Evolutionary conservation across 2,113 vertebrate genomes (phyloP).

Genomic region (Sylvilagus bachmani): DNA sequence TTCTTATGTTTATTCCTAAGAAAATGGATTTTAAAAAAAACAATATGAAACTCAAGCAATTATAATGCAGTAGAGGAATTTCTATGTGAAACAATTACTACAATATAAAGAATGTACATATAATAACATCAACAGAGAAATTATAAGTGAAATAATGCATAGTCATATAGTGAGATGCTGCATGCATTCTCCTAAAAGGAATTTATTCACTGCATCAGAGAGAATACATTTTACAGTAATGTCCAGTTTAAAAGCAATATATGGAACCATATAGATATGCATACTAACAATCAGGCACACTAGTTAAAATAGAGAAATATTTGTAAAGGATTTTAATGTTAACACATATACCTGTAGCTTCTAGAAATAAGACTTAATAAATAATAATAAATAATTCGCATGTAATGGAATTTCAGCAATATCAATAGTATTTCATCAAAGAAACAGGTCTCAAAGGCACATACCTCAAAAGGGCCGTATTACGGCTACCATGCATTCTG

Average conservation of each 20-base stretch:
- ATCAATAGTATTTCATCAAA: conserved; percentile 3
- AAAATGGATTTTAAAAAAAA: not conserved
- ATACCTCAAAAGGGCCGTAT: not conserved
- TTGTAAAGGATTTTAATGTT: not conserved
- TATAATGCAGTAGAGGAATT: not conserved
- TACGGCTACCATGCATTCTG: not conserved
- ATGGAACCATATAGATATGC: not conserved
- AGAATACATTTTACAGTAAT: conserved; percentile 12
- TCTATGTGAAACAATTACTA: not conserved
- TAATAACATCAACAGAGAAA: not conserved
- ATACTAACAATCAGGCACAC: not conserved
- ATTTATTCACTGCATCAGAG: not conserved
- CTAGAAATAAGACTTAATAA: not conserved
- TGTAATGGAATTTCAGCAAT: not conserved
- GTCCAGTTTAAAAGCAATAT: not conserved
- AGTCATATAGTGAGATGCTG: not conserved
- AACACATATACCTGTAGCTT: not conserved
- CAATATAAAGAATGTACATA: not conserved
- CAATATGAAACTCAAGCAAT: not conserved
- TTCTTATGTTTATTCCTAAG: not conserved
- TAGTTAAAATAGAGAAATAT: conserved; percentile 15
- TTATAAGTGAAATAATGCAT: not conserved
- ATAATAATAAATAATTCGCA: too few relatives aligned
- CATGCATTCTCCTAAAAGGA: not conserved
- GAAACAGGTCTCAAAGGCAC: not conserved